Conservation (phyloP, 37 sponge, comb jelly and placozoan genomes). For the Diacarnus erythraeanus region DNA sequence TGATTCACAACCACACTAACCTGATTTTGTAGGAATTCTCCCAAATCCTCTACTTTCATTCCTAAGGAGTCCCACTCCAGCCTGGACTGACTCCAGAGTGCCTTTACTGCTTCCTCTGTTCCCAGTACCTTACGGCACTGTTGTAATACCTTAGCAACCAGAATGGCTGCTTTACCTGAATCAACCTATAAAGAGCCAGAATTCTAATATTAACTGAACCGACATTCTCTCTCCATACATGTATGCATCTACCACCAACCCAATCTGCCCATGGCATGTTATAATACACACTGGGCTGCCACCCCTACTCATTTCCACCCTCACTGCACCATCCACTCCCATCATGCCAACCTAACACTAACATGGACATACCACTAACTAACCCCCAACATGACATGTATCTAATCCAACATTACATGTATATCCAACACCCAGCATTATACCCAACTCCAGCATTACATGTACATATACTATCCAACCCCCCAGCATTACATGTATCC, state of each 20-base stretch:
- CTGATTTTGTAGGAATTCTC: slow-evolving; percentile 20
- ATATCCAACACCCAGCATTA: no score
- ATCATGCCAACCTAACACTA: no score
- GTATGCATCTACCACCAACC: no score
- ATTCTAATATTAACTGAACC: no score
- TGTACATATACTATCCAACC: not conserved
- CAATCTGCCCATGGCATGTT: no score
- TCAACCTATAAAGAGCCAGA: slow-evolving; percentile 3
- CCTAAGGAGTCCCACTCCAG: slow-evolving; percentile 23
- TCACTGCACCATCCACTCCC: no score
- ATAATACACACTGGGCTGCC: no score
- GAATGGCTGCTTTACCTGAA: slow-evolving; percentile 26
- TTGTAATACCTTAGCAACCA: slow-evolving; percentile 36
- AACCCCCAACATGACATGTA: no score
- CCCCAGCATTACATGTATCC: not conserved
- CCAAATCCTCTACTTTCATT: slow-evolving; percentile 21
- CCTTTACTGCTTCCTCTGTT: not conserved
- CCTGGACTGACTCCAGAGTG: slow-evolving; percentile 9
- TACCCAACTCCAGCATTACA: not conserved
- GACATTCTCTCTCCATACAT: no score
- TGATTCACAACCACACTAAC: slow-evolving; percentile 13
- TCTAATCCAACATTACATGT: no score
- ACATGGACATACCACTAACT: no score
- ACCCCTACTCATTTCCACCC: no score
- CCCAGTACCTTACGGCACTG: not conserved